phyloP scores from a whole-genome alignment of 2,113 vertebrate genomes.

The Phylloscopus whistleri region DNA sequence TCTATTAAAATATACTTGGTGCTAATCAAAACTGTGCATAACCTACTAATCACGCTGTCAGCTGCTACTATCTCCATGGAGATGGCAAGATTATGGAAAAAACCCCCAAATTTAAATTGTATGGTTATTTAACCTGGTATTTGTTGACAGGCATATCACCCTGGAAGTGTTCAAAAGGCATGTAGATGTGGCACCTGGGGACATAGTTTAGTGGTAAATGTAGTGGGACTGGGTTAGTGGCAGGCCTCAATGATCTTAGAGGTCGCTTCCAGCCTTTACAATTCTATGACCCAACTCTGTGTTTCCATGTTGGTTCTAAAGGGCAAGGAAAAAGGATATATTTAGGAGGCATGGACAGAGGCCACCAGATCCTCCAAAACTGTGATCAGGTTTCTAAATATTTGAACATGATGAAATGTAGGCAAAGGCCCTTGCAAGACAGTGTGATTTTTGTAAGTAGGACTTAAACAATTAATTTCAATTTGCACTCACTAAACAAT shows the following conservation, averaged over 20 bases:
- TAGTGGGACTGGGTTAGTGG: not conserved
- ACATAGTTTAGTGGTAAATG: not conserved
- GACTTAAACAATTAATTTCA: not conserved
- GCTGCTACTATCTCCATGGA: not conserved
- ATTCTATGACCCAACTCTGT: not conserved
- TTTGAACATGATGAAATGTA: not conserved
- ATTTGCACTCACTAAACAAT: not conserved
- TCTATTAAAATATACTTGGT: constrained; percentile 2
- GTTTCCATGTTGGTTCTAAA: not conserved
- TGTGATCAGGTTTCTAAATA: not conserved
- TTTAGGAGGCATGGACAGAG: not conserved
- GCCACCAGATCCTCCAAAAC: not conserved
- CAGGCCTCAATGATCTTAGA: not conserved
- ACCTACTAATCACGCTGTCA: not conserved
- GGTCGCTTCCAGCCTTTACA: not conserved
- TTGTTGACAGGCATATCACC: not conserved
- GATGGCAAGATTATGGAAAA: not conserved
- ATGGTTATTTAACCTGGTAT: not conserved
- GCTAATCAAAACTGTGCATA: not conserved
- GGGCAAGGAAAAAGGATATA: not conserved
- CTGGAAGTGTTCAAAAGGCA: not conserved
- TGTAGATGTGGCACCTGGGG: not conserved
- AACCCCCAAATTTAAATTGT: not conserved
- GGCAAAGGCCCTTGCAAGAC: not conserved
- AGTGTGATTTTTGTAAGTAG: not conserved